A percentile compares a stretch with the other conserved stretches of the same genome.
These are phyloP conservation scores for Dromius quadrimaculatus DNA, from an alignment of 2,888 invertebrate species.

Conservation along the genomic window DNA sequence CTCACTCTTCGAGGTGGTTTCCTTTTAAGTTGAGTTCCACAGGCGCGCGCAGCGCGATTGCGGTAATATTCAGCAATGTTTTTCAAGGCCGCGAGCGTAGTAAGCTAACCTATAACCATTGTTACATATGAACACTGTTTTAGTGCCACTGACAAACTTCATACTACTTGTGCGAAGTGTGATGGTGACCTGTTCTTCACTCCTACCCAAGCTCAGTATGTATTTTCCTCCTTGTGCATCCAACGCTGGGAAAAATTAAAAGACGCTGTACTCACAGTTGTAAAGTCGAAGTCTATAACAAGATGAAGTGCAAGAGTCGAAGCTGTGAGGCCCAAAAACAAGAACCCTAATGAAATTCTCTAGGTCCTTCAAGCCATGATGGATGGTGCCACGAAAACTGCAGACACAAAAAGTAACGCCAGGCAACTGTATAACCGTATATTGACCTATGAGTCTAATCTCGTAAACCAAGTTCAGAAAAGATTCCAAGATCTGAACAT, in stretches of 20 bases:
- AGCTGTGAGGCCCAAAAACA: conserved; percentile 21
- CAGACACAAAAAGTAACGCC: conserved; percentile 21
- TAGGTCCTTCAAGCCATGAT: conserved; percentile 13
- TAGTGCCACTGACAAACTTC: too few species aligned
- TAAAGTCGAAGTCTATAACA: conserved; percentile 15
- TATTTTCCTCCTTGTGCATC: conserved; percentile 8
- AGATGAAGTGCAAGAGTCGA: conserved; percentile 24
- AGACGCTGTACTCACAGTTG: neutral
- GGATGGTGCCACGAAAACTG: neutral
- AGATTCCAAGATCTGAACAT: conserved; percentile 15
- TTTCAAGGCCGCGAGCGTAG: too few species aligned
- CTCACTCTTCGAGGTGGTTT: too few species aligned
- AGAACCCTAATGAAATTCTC: neutral
- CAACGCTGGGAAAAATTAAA: conserved; percentile 45
- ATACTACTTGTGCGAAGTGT: too few species aligned
- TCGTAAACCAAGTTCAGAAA: conserved; percentile 15
- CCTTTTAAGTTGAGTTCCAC: too few species aligned
- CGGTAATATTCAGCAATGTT: too few species aligned
- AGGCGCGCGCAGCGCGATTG: too few species aligned
- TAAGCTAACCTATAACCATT: too few species aligned
- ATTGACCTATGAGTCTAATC: conserved; percentile 12
- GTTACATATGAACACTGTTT: too few species aligned
- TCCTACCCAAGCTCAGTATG: neutral
- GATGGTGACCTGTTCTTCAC: too few species aligned
- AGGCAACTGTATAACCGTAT: conserved; percentile 11